Percentiles rank a stretch among this genome's conserved stretches.
phyloP scores from a whole-genome alignment of 2,113 vertebrate genomes.

The Etia nguti region DNA sequence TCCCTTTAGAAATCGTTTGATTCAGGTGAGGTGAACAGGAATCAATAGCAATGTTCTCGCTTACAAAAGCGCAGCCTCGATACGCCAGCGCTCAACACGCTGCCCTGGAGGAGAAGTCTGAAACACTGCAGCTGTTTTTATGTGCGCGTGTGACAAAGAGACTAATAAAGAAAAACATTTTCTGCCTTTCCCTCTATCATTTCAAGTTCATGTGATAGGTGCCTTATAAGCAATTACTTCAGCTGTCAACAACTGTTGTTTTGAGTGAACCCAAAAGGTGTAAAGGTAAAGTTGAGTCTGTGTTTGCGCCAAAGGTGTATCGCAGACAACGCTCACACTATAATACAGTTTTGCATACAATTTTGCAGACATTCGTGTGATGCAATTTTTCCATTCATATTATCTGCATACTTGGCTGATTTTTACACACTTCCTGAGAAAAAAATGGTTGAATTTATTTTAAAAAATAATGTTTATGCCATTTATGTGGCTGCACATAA shows the following conservation, averaged over 20 bases:
- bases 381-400: background rate
- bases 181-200: background rate
- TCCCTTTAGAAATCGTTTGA: background rate
- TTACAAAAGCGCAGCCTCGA: slow-evolving; percentile 11
- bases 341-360: background rate
- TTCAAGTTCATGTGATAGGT: background rate
- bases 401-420: background rate
- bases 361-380: background rate
- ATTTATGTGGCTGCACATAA: background rate
- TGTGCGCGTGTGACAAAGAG: background rate
- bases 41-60: slow-evolving; percentile 56
- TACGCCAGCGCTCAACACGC: background rate
- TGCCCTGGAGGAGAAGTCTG: background rate
- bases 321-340: background rate
- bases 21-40: slow-evolving; percentile 18
- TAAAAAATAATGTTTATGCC: background rate
- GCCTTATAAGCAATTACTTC: background rate
- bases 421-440: background rate
- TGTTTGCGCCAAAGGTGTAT: background rate
- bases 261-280: background rate
- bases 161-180: background rate
- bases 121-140: background rate
- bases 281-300: background rate
- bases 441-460: background rate
- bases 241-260: background rate